Conservation (phyloP, 1,140 invertebrate species). For the Bombus waltoni region DNA sequence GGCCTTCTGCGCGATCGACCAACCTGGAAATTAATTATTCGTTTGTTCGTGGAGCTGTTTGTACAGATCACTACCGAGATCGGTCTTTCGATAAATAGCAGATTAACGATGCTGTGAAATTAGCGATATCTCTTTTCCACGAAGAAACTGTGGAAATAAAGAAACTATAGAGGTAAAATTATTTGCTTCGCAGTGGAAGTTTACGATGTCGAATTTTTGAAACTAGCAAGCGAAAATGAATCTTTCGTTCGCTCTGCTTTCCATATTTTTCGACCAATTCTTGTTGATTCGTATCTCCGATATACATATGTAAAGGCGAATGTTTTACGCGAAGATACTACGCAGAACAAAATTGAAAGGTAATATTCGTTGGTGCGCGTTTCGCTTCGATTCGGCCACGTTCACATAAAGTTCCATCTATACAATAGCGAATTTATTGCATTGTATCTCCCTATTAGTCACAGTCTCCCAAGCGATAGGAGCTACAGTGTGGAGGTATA, state of each 20-base stretch:
- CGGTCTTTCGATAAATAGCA: background rate
- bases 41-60: background rate
- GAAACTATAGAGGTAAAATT: too few relatives aligned
- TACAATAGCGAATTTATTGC: slow-evolving; percentile 20
- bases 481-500: slow-evolving; percentile 6
- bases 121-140: background rate
- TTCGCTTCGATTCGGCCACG: background rate
- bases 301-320: background rate
- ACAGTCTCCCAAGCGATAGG: slow-evolving; percentile 43
- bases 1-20: background rate
- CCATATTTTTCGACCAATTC: background rate
- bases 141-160: background rate
- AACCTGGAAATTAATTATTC: slow-evolving; percentile 30
- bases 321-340: background rate
- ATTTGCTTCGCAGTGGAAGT: too few relatives aligned
- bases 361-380: background rate
- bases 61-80: too few relatives aligned
- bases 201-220: background rate
- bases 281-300: background rate
- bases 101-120: background rate
- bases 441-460: slow-evolving; percentile 44
- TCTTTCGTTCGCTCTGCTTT: background rate
- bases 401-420: slow-evolving; percentile 13
- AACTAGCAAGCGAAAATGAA: background rate
- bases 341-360: background rate